Evolutionary conservation across 2,113 vertebrate species (phyloP).

Genomic region (Pseudorhombus dupliciocellatus): DNA sequence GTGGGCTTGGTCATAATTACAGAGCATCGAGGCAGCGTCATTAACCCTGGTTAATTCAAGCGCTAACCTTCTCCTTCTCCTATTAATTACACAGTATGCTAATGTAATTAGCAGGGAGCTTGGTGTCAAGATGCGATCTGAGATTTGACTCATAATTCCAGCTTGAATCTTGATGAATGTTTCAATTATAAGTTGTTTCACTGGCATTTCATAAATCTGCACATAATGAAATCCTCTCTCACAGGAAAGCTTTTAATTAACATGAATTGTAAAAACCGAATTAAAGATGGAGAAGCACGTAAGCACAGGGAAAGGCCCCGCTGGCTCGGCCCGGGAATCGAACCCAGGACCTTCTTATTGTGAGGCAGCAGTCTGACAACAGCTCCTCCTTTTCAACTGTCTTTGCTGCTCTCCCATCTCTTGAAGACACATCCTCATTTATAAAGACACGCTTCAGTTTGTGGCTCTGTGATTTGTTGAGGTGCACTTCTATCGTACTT

Average conservation of each 20-base stretch:
- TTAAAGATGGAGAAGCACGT: too few species aligned
- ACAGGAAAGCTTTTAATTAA: neutral
- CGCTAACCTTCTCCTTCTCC: conserved; percentile 5
- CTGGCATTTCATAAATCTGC: neutral
- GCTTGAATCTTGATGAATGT: conserved; percentile 1
- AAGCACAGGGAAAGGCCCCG: too few species aligned
- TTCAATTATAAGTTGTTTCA: neutral
- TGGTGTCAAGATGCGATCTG: neutral
- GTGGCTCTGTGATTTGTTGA: too few species aligned
- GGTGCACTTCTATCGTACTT: too few species aligned
- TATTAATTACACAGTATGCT: conserved; percentile 21
- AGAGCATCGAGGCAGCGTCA: conserved; percentile 13
- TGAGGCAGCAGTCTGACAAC: too few species aligned
- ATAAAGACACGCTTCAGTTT: too few species aligned
- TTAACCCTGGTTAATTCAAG: conserved; percentile 30
- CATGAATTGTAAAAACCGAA: neutral
- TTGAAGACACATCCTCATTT: too few species aligned
- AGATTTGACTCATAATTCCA: neutral
- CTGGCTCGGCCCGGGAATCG: too few species aligned
- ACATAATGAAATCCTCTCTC: neutral
- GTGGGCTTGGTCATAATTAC: conserved; percentile 2
- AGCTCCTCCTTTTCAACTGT: too few species aligned
- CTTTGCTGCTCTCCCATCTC: too few species aligned
- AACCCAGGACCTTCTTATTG: too few species aligned
- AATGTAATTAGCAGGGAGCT: neutral